Conservation (phyloP, 2,113 vertebrate species). For the Balaeniceps rex region DNA sequence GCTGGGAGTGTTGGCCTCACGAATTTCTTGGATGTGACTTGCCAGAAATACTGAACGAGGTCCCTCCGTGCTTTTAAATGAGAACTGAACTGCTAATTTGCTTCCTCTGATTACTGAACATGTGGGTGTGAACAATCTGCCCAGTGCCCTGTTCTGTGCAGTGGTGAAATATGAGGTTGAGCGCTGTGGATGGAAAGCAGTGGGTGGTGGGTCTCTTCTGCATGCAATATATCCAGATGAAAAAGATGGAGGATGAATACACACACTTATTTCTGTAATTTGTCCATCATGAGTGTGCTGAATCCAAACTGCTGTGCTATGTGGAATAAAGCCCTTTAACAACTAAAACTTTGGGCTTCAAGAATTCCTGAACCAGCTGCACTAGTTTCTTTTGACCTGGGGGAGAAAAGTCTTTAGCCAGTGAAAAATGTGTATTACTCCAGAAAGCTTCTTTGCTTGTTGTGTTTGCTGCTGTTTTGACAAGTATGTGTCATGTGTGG, state of each 20-base stretch:
- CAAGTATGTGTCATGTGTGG: neutral
- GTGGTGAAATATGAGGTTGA: neutral
- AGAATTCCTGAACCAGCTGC: neutral
- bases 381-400: neutral
- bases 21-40: fast-evolving
- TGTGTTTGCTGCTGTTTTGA: neutral
- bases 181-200: neutral
- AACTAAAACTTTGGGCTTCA: neutral
- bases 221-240: neutral
- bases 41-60: neutral
- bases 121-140: neutral
- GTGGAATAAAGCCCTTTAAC: neutral
- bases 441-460: neutral
- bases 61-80: neutral
- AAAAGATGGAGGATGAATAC: neutral
- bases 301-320: neutral
- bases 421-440: neutral
- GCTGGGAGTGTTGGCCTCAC: fast-evolving
- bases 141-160: neutral
- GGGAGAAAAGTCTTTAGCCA: neutral
- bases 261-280: neutral
- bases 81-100: neutral
- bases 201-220: neutral
- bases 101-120: neutral
- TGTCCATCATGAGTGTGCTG: neutral